Evolutionary conservation across 2,113 vertebrate genomes (phyloP), one percentile per base, ranked within the genome.

Genomic region (Columbina picui): DNA sequence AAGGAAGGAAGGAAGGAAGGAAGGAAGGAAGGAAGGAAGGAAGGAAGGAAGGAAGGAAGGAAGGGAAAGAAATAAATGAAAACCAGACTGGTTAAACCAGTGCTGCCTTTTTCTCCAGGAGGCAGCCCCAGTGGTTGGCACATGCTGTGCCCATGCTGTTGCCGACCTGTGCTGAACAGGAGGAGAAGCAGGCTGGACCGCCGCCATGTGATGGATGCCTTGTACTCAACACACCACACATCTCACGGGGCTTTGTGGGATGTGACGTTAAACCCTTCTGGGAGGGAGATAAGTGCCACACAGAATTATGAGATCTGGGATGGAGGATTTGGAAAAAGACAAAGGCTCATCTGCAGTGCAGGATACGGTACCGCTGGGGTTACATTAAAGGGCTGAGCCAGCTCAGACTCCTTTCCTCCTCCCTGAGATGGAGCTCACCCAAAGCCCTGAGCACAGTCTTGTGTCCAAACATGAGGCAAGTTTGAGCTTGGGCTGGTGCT

Each of bases 391-490:
- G 38, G 39, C 70, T 96, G 75, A 93, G 82, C 59, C 64, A 83
- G 83, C 52, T 74, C 55, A 63, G 68, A 1, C 49, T 89, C 76
- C 55, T 30, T 73, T 75, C 47, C 64, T 90, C 77, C 80, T 95
- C 29, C 69, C 92, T 0, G 10, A 63, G 80, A 78, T 95, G 83
- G 89, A 97, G 80, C 68, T 94, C 80, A 75, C 91, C 80, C 93
- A 94, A 90, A 47, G 91, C 89, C 71, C 56, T 92, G 60, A 92
- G 91, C 93, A 70, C 12, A 91, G 55, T 74, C 94, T 92, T 70
- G 20, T 78, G 86, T 91, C 95, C 95, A 96, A 96, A 96, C 83
- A 92, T 0, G 1, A 94, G 94, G 73, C 94, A 96, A 92, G 94
- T 94, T 87, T 27, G 56, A 96, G 95, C 95, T 88, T 96, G 95